Conservation (phyloP, 2,113 vertebrate genomes). For the Rhegmatorhina hoffmannsi region DNA sequence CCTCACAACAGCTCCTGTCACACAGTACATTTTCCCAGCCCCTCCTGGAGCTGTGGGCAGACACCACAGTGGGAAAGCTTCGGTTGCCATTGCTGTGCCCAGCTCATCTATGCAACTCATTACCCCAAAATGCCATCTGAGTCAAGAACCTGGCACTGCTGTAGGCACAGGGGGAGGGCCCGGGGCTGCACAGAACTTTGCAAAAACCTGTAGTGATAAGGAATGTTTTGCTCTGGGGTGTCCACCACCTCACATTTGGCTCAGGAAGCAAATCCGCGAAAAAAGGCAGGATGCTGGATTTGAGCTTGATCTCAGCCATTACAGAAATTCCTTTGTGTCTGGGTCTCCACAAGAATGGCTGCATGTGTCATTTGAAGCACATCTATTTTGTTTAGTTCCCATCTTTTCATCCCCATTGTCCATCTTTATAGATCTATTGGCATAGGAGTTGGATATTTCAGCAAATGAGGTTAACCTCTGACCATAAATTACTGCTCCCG, state of each 20-base stretch:
- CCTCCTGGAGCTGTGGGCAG: not conserved
- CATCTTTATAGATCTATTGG: conserved; percentile 35
- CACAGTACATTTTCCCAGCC: not conserved
- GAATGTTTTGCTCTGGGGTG: not conserved
- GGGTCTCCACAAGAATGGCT: not conserved
- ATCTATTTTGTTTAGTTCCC: conserved; percentile 31
- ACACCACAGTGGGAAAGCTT: too few species aligned
- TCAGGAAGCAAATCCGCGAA: not conserved
- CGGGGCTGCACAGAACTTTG: not conserved
- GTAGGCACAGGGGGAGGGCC: not conserved
- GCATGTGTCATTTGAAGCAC: not conserved
- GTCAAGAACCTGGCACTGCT: not conserved
- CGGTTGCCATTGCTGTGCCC: not conserved
- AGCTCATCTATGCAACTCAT: not conserved
- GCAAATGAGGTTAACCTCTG: conserved; percentile 65
- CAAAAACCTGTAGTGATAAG: not conserved
- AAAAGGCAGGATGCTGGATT: not conserved
- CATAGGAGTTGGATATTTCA: not conserved
- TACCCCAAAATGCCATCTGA: not conserved
- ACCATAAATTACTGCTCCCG: conserved; percentile 51
- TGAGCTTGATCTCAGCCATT: not conserved
- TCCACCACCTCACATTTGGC: not conserved
- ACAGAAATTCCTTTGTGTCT: not conserved
- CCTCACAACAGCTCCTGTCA: not conserved
- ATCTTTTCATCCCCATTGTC: not conserved